Base-by-base conservation (phyloP, 2,888 invertebrate species). In the Stomorhina lunata region DNA sequence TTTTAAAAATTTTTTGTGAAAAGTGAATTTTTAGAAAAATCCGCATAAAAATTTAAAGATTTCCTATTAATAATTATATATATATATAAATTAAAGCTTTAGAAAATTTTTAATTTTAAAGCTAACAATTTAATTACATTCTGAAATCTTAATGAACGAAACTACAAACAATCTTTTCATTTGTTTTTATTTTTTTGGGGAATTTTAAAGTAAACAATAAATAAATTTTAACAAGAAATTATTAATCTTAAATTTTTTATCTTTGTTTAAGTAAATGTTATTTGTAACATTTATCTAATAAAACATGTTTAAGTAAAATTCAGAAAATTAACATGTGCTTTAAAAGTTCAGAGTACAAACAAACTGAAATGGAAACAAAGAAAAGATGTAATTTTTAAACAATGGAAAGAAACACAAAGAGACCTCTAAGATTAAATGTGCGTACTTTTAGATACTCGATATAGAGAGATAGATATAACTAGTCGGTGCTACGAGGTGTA, bases 361-460 rank as follows among this genome's bases (percentile, higher is more conserved):
- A n/a, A 34, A 53, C 10, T 10, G 10, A 65, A 37, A 43, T 17
- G 10, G 45, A 43, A 45, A 48, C 17, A 29, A 25, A 53, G n/a
- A 25, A 20, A 27, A 76, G 20, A 17, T 17, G 12, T 5, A 45
- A 45, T 48, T 50, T 40, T n/a, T 59, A 61, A 50, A 71, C 53
- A 61, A 68, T 43, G 43, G 68, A 73, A 37, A 63, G 55, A 61
- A 80, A 55, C 34, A 45, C 43, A 65, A 66, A 71, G 37, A 48
- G 55, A 69, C 34, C 45, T 55, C 53, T 50, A 27, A 68, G 40
- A 69, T 63, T 2, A 68, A 63, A 66, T 27, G 57, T 43, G 57
- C 65, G 66, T 66, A 66, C 45, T 57, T 29, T 4, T 45, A 63
- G 63, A 78, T 68, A 68, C 27, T n/a, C n/a, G n/a, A n/a, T n/a